Base-by-base conservation (phyloP, 2,888 invertebrate genomes). In the Cosmia pyralina region DNA sequence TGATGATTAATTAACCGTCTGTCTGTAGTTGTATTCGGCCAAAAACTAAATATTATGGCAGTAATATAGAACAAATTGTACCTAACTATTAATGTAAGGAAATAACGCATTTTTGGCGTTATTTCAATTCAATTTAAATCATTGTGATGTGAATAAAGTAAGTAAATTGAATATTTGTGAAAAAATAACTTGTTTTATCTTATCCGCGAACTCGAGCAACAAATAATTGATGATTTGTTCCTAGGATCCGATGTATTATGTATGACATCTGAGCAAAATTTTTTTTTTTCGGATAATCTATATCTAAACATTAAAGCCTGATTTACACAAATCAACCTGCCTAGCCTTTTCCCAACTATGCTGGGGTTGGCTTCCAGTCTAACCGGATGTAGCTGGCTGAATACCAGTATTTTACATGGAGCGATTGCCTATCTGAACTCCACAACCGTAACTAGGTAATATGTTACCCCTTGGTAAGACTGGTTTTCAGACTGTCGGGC, bases 61-160 rank as follows among this genome's bases (percentile, higher is more conserved):
- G 75, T 69, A 79, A 53, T 67, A 75, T 82, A 82, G 76, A 84
- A 81, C 68, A 81, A 80, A 82, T 65, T 80, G 72, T 82, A 81
- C 84, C 84, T 84, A 80, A 84, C 44, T 82, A 83, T 83, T 59
- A 72, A 69, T 67, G 59, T 81, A 81, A 72, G 81, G 60, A 41
- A 64, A 72, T 72, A 52, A 58, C 84, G 67, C 72, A 81, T 69
- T 83, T 64, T 63, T 84, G 34, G 72, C 84, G 81, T 80, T 67
- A 34, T 64, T 72, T 44, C 55, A 75, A 82, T 80, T 75, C 81
- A 81, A 83, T 83, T 74, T 74, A 83, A 74, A 79, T 67, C 62
- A 75, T 80, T 79, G 81, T 79, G 71, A 83, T 80, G 71, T 83
- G 75, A 72, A 60, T 69, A 72, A 77, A 60, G 50, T 69, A 80